Evolutionary conservation across 2,113 vertebrate species (phyloP).

Genomic region (Eulemur rufifrons): DNA sequence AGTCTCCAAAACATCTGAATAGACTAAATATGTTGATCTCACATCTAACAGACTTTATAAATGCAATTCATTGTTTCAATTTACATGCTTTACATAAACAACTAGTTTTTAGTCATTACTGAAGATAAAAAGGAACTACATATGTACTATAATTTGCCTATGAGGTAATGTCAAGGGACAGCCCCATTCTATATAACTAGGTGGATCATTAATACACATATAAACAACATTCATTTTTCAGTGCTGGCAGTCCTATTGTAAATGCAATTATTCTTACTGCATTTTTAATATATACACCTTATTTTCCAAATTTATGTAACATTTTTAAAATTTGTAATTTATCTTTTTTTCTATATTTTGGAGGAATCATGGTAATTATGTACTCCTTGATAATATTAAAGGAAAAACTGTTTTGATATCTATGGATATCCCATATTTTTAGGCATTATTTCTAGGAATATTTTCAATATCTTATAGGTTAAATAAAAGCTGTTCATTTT

Average conservation of each 20-base stretch:
- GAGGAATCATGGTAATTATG: background rate
- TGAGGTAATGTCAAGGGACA: background rate
- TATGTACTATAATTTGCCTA: background rate
- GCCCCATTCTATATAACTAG: background rate
- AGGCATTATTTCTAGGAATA: background rate
- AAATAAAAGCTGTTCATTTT: conserved; percentile 35
- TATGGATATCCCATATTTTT: background rate
- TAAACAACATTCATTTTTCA: conserved; percentile 2
- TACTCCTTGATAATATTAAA: background rate
- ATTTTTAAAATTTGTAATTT: background rate
- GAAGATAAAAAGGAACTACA: background rate
- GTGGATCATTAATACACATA: background rate
- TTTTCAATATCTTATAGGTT: background rate
- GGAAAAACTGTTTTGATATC: background rate
- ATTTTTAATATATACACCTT: background rate
- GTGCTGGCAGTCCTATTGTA: background rate
- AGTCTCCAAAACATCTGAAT: background rate
- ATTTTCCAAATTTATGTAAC: conserved; percentile 24
- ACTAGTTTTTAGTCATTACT: background rate
- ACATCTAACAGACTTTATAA: background rate
- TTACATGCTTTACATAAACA: conserved; percentile 19
- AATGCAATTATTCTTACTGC: background rate
- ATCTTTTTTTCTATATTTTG: background rate
- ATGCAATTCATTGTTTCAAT: background rate
- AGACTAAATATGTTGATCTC: background rate